Percentiles rank a stretch among this genome's conserved stretches.
These are phyloP conservation scores for Drosophila bocki DNA, from an alignment of 1,140 invertebrate species.

Conservation along the genomic window DNA sequence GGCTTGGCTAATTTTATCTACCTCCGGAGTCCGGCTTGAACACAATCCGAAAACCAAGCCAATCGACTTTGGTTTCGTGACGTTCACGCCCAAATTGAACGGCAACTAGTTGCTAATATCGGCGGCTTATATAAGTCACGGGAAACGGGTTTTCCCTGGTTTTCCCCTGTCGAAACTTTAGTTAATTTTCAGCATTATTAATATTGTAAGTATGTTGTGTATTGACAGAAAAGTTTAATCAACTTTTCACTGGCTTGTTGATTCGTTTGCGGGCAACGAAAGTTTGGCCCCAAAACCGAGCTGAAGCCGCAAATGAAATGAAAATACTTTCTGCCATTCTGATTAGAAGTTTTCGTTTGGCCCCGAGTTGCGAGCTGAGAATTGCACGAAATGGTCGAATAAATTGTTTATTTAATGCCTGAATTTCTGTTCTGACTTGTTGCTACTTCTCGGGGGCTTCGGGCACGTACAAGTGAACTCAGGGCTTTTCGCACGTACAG, in stretches of 20 bases:
- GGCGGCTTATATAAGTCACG: conserved; percentile 21
- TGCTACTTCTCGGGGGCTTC: conserved; percentile 14
- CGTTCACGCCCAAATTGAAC: conserved; percentile 48
- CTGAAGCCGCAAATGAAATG: conserved; percentile 36
- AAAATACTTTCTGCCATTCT: conserved; percentile 43
- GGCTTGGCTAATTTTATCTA: conserved; percentile 36
- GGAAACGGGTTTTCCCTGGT: conserved; percentile 24
- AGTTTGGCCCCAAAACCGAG: conserved; percentile 29
- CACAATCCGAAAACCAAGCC: neutral
- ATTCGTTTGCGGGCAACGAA: conserved; percentile 23
- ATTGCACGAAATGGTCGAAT: conserved; percentile 47
- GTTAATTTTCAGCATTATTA: conserved; percentile 28
- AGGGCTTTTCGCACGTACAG: conserved; percentile 45
- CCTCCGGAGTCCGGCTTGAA: neutral
- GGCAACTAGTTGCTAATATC: conserved; percentile 18
- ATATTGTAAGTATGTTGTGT: conserved; percentile 13
- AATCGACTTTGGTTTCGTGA: conserved; percentile 29
- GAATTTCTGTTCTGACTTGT: conserved; percentile 32
- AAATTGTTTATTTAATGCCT: conserved; percentile 53
- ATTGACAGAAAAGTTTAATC: conserved; percentile 46
- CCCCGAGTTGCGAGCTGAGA: conserved; percentile 24
- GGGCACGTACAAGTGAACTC: conserved; percentile 24
- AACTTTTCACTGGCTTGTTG: conserved; percentile 23
- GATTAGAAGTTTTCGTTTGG: conserved; percentile 42
- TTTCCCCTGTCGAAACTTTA: neutral